These are phyloP conservation scores for Podocnemis expansa DNA, from an alignment of 2,113 vertebrate genomes.

Conservation along the genomic window DNA sequence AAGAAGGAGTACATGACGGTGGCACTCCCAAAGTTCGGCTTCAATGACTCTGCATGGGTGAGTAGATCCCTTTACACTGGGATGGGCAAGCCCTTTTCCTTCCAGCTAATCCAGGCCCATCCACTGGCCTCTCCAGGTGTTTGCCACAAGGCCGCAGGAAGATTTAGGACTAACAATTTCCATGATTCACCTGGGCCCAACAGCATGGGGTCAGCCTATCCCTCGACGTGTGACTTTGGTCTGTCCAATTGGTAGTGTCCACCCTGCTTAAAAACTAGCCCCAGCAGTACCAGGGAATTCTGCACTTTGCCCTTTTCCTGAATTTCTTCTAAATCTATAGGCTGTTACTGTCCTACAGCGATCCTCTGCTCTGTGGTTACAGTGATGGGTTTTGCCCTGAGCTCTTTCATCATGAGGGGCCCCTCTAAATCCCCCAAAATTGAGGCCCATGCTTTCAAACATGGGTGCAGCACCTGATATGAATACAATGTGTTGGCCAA, in stretches of 20 bases:
- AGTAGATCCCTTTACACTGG: conserved; percentile 14
- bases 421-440: neutral
- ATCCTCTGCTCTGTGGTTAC: neutral
- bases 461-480: no score
- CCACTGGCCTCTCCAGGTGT: neutral
- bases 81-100: neutral
- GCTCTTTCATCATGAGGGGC: fast-evolving
- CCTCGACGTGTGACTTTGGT: neutral
- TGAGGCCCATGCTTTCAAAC: neutral
- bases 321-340: neutral
- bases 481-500: neutral
- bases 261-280: no score
- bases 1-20: conserved; percentile 96
- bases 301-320: neutral
- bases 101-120: neutral
- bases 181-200: neutral
- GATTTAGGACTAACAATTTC: neutral
- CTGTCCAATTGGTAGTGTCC: neutral
- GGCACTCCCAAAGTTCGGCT: conserved; percentile 82
- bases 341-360: neutral
- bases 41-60: conserved; percentile 91
- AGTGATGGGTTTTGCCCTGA: neutral
- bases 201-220: neutral
- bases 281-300: neutral
- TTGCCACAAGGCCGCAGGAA: no score